Evolutionary conservation across 2,797 vertebrate species (phyloP).

Genomic region (Dendrocincla fuliginosa): DNA sequence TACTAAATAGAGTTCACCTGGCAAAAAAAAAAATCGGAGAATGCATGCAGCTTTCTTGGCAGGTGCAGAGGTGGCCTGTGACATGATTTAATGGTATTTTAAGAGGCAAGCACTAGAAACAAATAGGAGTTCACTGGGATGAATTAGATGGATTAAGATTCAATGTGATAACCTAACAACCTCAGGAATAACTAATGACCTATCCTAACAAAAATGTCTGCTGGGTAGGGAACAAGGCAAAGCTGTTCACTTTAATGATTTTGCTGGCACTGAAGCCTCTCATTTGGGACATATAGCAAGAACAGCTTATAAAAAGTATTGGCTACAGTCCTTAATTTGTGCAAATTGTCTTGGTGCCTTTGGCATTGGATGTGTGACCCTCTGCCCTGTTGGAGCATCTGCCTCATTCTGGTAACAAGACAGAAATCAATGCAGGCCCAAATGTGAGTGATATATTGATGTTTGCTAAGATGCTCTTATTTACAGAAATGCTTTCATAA

Average conservation of each 20-base stretch:
- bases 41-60: conserved; percentile 37
- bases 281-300: conserved; percentile 13
- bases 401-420: neutral
- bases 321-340: conserved; percentile 30
- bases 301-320: conserved; percentile 15
- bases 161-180: conserved; percentile 48
- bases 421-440: conserved; percentile 22
- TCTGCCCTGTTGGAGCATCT: neutral
- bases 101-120: conserved; percentile 51
- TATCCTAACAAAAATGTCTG: conserved; percentile 37
- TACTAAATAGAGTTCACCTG: conserved; percentile 41
- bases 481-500: neutral
- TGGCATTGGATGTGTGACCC: neutral
- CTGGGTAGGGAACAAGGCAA: conserved; percentile 26
- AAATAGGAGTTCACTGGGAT: conserved; percentile 44
- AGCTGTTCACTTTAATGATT: conserved; percentile 39
- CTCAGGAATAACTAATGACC: conserved; percentile 62
- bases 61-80: conserved; percentile 30
- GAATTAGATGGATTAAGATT: conserved; percentile 66
- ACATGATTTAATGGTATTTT: conserved; percentile 61
- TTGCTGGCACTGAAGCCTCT: conserved; percentile 36
- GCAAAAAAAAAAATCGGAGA: neutral
- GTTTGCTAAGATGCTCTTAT: neutral
- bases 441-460: neutral
- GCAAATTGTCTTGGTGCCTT: conserved; percentile 21